Conservation (phyloP, 2,113 vertebrate genomes). For the Jacana jacana region DNA sequence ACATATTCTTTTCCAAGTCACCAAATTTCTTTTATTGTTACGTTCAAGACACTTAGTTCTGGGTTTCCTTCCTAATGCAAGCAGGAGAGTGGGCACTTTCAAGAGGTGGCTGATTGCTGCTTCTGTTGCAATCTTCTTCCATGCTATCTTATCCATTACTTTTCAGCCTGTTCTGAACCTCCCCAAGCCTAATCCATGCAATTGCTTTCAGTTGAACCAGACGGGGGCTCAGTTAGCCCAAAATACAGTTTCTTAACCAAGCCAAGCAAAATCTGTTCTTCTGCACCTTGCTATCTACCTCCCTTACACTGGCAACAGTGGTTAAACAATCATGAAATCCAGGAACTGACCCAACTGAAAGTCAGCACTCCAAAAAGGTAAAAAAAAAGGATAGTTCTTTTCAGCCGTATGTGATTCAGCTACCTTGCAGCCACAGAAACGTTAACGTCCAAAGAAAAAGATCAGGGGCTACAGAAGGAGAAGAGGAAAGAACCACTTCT, state of each 20-base stretch:
- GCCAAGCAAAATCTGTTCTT: background rate
- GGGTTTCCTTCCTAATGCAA: background rate
- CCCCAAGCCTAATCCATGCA: background rate
- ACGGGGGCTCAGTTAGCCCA: background rate
- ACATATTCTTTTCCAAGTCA: background rate
- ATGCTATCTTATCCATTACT: background rate
- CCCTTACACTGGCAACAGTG: background rate
- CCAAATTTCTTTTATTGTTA: background rate
- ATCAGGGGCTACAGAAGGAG: background rate
- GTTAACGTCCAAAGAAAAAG: background rate
- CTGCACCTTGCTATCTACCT: background rate
- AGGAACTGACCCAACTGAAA: background rate
- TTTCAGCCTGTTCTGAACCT: background rate
- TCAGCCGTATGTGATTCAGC: background rate
- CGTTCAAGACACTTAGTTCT: background rate
- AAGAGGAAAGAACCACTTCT: background rate
- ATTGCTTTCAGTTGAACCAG: background rate
- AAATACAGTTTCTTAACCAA: background rate
- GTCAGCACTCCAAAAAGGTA: background rate
- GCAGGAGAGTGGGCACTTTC: background rate
- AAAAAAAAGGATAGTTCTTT: background rate
- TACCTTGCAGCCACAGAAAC: background rate
- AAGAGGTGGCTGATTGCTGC: background rate
- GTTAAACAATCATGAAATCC: background rate
- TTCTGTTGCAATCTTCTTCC: background rate